Base-by-base conservation (phyloP, 1,140 invertebrate genomes). In the Coptotermes formosanus region DNA sequence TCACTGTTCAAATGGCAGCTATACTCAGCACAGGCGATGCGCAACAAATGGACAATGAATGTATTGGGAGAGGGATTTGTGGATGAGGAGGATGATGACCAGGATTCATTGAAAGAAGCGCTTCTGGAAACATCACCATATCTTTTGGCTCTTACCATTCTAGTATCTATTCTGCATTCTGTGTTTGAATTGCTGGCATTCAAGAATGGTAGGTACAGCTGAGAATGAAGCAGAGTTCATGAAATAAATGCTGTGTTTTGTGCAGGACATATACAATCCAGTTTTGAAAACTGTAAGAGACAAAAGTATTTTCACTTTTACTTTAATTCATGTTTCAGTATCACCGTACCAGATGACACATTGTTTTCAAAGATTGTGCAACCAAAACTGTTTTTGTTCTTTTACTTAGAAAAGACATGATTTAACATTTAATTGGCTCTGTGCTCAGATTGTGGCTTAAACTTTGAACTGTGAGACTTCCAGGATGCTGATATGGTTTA, bases 131-230 rank as follows among this genome's bases (percentile, higher is more conserved):
- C 99, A 2, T 99, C 98, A 90, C 97, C 98, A 0, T 98, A 99
- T 90, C 92, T 99, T 43, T 91, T 99, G 25, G 98, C 93, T 55
- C 90, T 99, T 69, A 99, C 99, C 23, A 94, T 99, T 86, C 92
- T 95, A 86, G 96, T 99, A 0, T 99, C 99, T 8, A 94, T 99
- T 55, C 92, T 99, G 7, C 99, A 99, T 91, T 99, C 97, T 88
- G 94, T 99, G 82, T 99, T 99, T 92, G 99, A 99, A 91, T 95
- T 99, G 89, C 92, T 99, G 52, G 99, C 99, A 85, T 99, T 99
- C 91, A 99, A 99, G 93, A 99, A 99, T 93, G 98, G 95, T 96
- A 91, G 92, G 88, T 82, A 52, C 21, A 9, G 21, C 82, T 30
- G 9, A 83, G 44, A 52, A 52, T 21, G 19, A 25, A 44, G 43